These are phyloP conservation scores for Mantis religiosa DNA, from an alignment of 2,888 invertebrate species.

Conservation along the genomic window DNA sequence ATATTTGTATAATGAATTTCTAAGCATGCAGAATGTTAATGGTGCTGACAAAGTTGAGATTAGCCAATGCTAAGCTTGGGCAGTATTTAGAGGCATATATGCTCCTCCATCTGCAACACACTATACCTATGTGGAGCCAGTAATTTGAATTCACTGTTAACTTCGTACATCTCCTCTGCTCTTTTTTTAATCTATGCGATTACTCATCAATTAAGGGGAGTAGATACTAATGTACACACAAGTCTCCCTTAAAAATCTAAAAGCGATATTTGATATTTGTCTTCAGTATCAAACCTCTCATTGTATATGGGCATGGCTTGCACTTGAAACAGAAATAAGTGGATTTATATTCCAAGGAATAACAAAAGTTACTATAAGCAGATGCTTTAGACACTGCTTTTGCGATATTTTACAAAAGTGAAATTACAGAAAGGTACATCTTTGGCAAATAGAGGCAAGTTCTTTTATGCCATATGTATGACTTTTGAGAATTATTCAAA, in stretches of 20 bases:
- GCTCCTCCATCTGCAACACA: neutral
- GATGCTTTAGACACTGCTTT: no score
- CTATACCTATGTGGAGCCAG: neutral
- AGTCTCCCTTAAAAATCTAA: neutral
- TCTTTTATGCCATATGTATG: no score
- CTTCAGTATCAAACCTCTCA: neutral
- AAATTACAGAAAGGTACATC: no score
- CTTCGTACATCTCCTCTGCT: neutral
- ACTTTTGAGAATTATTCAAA: no score
- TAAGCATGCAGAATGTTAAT: no score
- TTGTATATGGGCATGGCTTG: neutral
- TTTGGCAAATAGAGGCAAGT: no score
- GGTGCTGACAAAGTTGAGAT: no score
- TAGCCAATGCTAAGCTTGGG: neutral
- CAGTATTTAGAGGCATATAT: neutral
- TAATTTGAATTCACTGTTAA: neutral
- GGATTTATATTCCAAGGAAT: no score
- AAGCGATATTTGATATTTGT: neutral
- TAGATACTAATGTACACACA: neutral
- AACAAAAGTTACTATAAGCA: no score
- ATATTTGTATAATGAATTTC: no score
- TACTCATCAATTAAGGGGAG: neutral
- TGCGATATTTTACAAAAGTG: no score
- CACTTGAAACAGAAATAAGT: no score
- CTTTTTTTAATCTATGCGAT: neutral